phyloP scores from a whole-genome alignment of 2,888 invertebrate species.

The Chaetoderma sp. region DNA sequence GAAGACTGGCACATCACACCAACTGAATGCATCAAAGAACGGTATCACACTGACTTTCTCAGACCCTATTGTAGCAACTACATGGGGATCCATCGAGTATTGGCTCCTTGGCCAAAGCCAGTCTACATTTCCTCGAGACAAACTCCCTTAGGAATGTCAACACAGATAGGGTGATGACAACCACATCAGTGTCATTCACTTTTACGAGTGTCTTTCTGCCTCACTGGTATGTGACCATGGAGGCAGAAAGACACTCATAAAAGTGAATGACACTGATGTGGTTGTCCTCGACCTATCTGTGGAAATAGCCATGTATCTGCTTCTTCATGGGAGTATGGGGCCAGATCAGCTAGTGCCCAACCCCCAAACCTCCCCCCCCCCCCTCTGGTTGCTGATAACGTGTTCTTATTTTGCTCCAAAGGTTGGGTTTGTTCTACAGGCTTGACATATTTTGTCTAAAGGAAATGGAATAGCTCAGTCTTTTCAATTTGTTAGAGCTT shows the following conservation, averaged over 20 bases:
- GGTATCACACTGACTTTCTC: too few relatives aligned
- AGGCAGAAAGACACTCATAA: too few relatives aligned
- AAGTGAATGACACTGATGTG: slow-evolving; percentile 11
- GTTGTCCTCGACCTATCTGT: slow-evolving; percentile 19
- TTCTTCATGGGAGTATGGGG: slow-evolving; percentile 17
- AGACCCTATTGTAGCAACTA: slow-evolving; percentile 14
- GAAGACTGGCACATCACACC: slow-evolving; percentile 27
- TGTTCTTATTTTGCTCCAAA: slow-evolving; percentile 9
- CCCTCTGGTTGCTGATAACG: slow-evolving; percentile 6
- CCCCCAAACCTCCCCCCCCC: too few relatives aligned
- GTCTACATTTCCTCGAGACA: slow-evolving; percentile 21
- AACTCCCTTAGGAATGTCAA: slow-evolving; percentile 1
- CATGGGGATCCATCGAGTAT: slow-evolving; percentile 23
- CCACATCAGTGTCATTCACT: slow-evolving; percentile 26
- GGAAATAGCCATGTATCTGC: slow-evolving; percentile 22
- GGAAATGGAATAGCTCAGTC: slow-evolving; percentile 23
- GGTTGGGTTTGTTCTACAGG: slow-evolving; percentile 6
- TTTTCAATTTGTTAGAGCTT: slow-evolving; percentile 13
- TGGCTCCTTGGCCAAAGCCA: slow-evolving; percentile 21
- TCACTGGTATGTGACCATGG: too few relatives aligned
- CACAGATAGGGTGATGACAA: slow-evolving; percentile 26
- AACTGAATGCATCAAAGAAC: slow-evolving; percentile 21
- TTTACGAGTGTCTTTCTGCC: neutral
- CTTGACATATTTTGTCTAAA: slow-evolving; percentile 11
- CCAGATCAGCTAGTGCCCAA: too few relatives aligned